Percentiles rank a stretch among this genome's conserved stretches.
Evolutionary conservation across 2,888 invertebrate species (phyloP).

Genomic region (Papilio elwesi): DNA sequence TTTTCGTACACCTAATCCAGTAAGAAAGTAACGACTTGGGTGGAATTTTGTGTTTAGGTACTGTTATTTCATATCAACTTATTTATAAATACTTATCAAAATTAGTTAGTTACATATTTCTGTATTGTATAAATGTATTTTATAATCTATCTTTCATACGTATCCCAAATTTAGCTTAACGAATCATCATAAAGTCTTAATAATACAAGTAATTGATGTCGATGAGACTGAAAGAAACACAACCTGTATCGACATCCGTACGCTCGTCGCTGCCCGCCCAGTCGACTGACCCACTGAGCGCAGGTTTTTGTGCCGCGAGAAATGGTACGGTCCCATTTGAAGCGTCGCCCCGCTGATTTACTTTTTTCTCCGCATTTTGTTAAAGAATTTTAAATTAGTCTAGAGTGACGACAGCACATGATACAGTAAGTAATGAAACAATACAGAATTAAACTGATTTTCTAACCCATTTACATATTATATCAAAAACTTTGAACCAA

Average conservation of each 20-base stretch:
- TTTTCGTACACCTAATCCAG: no score
- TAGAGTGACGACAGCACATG: background rate
- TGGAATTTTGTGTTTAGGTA: no score
- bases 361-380: constrained; percentile 24
- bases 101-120: no score
- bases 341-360: constrained; percentile 45
- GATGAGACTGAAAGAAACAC: background rate
- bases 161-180: no score
- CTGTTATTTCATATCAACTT: no score
- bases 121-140: no score
- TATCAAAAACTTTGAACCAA: no score
- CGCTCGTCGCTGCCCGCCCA: constrained; percentile 56
- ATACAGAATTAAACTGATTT: background rate
- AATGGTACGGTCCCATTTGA: constrained; percentile 49
- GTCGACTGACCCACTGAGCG: constrained; percentile 66
- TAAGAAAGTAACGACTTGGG: no score
- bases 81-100: no score
- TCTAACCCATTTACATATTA: no score
- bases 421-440: background rate
- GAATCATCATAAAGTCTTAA: background rate
- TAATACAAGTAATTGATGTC: background rate
- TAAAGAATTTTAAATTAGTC: background rate
- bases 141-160: no score
- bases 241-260: constrained; percentile 56
- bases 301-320: constrained; percentile 60